A percentile compares a stretch with the other conserved stretches of the same genome.
phyloP scores from a whole-genome alignment of 2,113 vertebrate species.

The Cyprinus carpio region DNA sequence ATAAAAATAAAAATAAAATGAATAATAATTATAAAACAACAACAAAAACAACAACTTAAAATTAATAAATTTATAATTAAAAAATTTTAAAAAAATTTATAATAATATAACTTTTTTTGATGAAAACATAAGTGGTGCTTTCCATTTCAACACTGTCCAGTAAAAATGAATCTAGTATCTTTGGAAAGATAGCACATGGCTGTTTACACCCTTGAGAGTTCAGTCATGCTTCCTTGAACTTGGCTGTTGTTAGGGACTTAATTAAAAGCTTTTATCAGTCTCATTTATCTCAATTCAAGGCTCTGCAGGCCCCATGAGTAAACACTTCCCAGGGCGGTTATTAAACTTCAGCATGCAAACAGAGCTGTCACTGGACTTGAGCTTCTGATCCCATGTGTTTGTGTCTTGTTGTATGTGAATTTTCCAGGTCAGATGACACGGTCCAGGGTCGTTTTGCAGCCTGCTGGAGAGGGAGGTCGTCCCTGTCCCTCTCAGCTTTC shows the following conservation, averaged over 20 bases:
- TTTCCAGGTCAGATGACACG: slow-evolving; percentile 83
- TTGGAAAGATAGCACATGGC: background rate
- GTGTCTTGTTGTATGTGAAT: slow-evolving; percentile 1
- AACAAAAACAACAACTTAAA: background rate
- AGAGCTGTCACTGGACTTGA: background rate
- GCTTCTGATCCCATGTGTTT: slow-evolving; percentile 9
- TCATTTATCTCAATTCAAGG: slow-evolving; percentile 44
- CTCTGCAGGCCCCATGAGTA: slow-evolving; percentile 15
- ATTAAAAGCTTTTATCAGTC: slow-evolving; percentile 52
- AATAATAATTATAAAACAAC: background rate
- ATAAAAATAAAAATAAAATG: background rate
- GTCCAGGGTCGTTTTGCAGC: slow-evolving; percentile 81
- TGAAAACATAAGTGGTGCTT: background rate
- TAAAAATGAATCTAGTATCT: background rate
- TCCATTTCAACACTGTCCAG: background rate
- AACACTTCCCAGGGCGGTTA: slow-evolving; percentile 39
- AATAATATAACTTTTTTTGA: background rate
- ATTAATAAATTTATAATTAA: background rate
- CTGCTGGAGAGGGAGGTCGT: slow-evolving; percentile 84
- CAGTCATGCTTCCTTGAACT: slow-evolving; percentile 28
- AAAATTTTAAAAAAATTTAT: no score
- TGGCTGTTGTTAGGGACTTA: slow-evolving; percentile 44
- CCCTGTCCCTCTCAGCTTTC: slow-evolving; percentile 84
- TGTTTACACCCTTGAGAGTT: slow-evolving; percentile 10
- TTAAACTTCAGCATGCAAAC: slow-evolving; percentile 29